phyloP scores from a whole-genome alignment of 1,140 invertebrate genomes.

The Mya arenaria region DNA sequence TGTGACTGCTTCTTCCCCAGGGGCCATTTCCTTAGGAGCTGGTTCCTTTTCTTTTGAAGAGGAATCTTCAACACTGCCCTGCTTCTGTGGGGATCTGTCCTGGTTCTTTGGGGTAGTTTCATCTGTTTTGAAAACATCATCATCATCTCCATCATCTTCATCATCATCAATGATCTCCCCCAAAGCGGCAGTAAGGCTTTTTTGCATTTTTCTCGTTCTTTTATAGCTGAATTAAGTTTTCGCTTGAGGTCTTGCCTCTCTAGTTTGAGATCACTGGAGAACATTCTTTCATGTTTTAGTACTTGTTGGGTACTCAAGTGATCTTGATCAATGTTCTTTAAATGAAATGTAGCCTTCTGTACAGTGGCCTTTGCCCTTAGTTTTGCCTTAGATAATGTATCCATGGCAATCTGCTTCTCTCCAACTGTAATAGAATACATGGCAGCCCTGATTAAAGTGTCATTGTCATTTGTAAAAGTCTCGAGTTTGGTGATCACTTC shows the following conservation, averaged over 20 bases:
- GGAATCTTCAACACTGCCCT: neutral
- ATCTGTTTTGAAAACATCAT: too few species aligned
- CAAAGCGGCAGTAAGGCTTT: conserved; percentile 6
- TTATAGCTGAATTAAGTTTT: neutral
- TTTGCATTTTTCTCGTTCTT: conserved; percentile 6
- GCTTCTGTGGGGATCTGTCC: neutral
- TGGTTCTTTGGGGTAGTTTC: too few species aligned
- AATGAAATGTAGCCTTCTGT: neutral
- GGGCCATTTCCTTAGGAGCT: too few species aligned
- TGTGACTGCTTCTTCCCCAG: too few species aligned
- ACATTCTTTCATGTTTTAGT: conserved; percentile 1
- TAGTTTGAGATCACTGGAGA: conserved; percentile 3
- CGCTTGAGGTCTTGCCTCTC: neutral
- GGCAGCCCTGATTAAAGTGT: conserved; percentile 1
- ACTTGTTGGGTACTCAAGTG: neutral
- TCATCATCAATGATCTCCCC: conserved; percentile 1
- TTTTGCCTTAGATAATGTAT: too few species aligned
- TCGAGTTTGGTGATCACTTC: neutral
- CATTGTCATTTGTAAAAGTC: conserved; percentile 10
- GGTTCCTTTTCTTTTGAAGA: neutral
- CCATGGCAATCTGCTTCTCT: neutral
- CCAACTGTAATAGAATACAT: conserved; percentile 3
- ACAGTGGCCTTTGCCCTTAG: neutral
- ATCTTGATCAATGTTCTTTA: neutral
- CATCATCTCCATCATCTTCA: neutral